Evolutionary conservation across 2,113 vertebrate genomes (phyloP), one percentile per base, ranked within the genome.

Genomic region (Cichladusa arquata): DNA sequence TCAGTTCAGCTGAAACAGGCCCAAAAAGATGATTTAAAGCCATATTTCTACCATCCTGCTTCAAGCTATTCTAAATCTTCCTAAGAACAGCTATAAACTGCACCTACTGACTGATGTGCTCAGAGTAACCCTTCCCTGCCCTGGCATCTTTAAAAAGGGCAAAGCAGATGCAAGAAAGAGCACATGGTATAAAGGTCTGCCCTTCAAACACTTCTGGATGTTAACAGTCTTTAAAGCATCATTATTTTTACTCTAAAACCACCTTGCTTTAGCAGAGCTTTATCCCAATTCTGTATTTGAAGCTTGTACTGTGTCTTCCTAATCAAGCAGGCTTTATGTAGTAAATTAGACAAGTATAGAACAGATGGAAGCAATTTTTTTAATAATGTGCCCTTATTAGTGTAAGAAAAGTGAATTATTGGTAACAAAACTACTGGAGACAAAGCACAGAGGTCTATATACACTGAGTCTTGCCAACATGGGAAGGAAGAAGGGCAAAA

Each of bases 21-120:
- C 80, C 62, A 53, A 47, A 73, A 93, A 60, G 71, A 69, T 86
- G 58, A 95, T 69, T 92, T 90, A 72, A 93, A 96, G 71, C 28
- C 2, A 0, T 28, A n/a, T 76, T 88, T 90, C 62, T n/a, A 69
- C n/a, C 53, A 76, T 72, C 40, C 54, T 72, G 40, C 86, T 76
- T 51, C 58, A 80, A 85, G 67, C 45, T 53, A 44, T 26, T 44
- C 74, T 51, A 74, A 36, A 65, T 73, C 78, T 82, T 40, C 58
- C 62, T 60, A 72, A 67, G 34, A 66, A 64, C 31, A 44, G 62
- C 28, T 47, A 83, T 9, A 60, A 83, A 72, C 82, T 57, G 80
- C 50, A 73, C 62, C 54, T 65, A 56, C 25, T 74, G 80, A 53
- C 42, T 86, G 56, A 80, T 15, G 28, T 50, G 12, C 26, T 61